phyloP scores from a whole-genome alignment of 2,888 invertebrate species.

The Parnassius apollo region DNA sequence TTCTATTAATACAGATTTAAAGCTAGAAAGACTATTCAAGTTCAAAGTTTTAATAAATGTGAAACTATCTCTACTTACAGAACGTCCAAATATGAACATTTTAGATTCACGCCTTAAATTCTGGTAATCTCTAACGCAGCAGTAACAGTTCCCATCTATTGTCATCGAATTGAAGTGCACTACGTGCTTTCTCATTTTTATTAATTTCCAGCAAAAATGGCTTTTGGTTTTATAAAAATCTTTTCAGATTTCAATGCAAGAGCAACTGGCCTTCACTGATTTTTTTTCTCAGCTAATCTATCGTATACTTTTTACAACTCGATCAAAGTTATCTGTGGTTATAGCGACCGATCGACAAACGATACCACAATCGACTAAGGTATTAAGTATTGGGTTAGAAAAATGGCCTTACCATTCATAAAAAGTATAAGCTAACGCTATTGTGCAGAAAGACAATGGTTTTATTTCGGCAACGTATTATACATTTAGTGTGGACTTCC shows the following conservation, averaged over 20 bases:
- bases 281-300: neutral
- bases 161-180: slow-evolving; percentile 45
- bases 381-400: slow-evolving; percentile 31
- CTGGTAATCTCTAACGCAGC: slow-evolving; percentile 45
- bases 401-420: slow-evolving; percentile 32
- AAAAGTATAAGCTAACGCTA: slow-evolving; percentile 34
- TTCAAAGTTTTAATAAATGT: too few relatives aligned
- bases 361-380: slow-evolving; percentile 33
- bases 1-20: too few relatives aligned
- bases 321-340: slow-evolving; percentile 26
- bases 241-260: too few relatives aligned
- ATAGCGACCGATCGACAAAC: slow-evolving; percentile 32
- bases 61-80: slow-evolving; percentile 48
- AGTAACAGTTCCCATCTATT: slow-evolving; percentile 46
- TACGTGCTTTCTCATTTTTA: slow-evolving; percentile 54
- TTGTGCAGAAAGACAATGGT: slow-evolving; percentile 22
- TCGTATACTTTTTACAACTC: neutral
- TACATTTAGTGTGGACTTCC: slow-evolving; percentile 12
- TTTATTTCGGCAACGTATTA: slow-evolving; percentile 19
- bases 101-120: slow-evolving; percentile 58
- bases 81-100: slow-evolving; percentile 51
- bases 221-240: neutral
- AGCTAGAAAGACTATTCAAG: too few relatives aligned
- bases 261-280: neutral
- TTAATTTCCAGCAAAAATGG: neutral